Evolutionary conservation across 2,888 invertebrate genomes (phyloP), one percentile per base, ranked within the genome.

Genomic region (Galerucella nymphaeae): DNA sequence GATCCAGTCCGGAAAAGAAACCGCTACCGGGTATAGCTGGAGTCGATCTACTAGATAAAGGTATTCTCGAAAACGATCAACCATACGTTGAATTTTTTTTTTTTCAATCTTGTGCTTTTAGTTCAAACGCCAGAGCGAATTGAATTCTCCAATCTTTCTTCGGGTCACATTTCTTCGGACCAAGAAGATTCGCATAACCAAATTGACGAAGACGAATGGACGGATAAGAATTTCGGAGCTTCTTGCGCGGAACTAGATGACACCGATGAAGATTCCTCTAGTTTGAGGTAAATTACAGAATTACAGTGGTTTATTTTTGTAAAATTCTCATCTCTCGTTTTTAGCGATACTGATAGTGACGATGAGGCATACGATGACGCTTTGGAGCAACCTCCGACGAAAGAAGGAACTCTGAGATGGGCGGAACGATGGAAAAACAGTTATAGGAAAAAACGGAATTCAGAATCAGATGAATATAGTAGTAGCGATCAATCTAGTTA

Each of bases 161-260:
- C 89, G 68, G 84, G 83, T 11, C 84, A 86, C 66, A 81, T 83
- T 68, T 88, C 90, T 82, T 91, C 90, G 2, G 92, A 92, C 80
- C 87, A 89, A n/a, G 90, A 91, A 79, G 90, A 92, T 79, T 89
- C 90, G 2, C 88, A 90, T 30, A 91, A 91, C 86, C 95, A 95
- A 86, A 95, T 96, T 86, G 96, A 96, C 83, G 97, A 98, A 85
- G 97, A 97, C 83, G 97, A 97, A 85, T 97, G 97, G 95, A 97
- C 96, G 0, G 96, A 96, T 80, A 90, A 96, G 79, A 98, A 98
- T 88, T 96, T 96, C 85, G 92, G 95, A 57, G 94, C 94, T 1
- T 91, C 93, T 59, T 91, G 93, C 38, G 92, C 92, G 42, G 93
- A 93, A 85, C 87, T 90, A 82, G 85, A 84, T 64, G 85, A 85